Evolutionary conservation across 2,113 vertebrate genomes (phyloP), one percentile per base, ranked within the genome.

Genomic region (Ctenomys sociabilis): DNA sequence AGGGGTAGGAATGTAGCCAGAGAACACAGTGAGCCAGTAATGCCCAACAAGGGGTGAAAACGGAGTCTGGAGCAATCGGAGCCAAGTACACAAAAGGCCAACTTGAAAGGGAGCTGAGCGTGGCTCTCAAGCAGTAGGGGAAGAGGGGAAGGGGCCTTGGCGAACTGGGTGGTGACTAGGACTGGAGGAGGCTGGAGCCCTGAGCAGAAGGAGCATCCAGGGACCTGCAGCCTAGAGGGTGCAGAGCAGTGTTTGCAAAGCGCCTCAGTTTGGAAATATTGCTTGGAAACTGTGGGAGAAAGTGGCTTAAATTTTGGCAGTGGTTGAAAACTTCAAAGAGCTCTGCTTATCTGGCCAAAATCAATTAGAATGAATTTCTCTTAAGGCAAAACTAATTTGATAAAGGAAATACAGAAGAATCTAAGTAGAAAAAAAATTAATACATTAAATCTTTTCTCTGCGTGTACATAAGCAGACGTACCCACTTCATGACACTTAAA

Each of bases 1-100:
- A 35, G 32, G n/a, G n/a, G 35, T 75, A 73, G 72, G 84, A 89
- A 70, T 66, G 17, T 26, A 95, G 32, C 86, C 54, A 96, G 63
- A 91, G 54, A 92, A 95, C 49, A 28, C 43, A 19, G 19, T n/a
- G 66, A 92, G 97, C 94, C 70, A 96, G 80, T 77, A 81, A 96
- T 35, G 54, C 32, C 86, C 96, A 92, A 96, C 93, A 91, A 96
- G 87, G 90, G 73, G 78, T 57, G 77, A 32, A 72, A 83, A 92
- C 89, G 40, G 57, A 14, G 22, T 87, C 93, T 64, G n/a, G 43
- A 77, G 45, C 9, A 88, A n/a, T 22, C 2, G 6, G 70, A 88
- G 37, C 26, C 75, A 88, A 93, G 37, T 57, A 91, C 30, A 22
- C 8, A 68, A 85, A 85, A 91, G 13, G 40, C 30, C 73, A 73